Conservation (phyloP, 92 coral and sea anemone species). For the Blastomussa wellsi region DNA sequence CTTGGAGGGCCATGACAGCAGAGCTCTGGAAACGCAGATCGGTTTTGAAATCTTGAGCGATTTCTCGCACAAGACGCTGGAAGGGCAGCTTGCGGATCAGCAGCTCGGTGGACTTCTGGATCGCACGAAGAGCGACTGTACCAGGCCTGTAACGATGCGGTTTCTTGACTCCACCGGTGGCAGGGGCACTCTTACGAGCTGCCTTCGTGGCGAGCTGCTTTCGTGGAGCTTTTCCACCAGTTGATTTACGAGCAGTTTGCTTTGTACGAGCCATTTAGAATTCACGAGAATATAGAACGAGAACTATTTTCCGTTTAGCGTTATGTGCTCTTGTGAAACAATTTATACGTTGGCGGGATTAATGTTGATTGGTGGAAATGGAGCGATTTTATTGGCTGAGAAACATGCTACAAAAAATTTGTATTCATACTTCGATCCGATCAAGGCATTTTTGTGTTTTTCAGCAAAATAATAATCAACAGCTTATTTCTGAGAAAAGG, state of each 20-base stretch:
- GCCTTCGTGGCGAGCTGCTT: constrained; percentile 91
- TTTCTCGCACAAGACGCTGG: constrained; percentile 84
- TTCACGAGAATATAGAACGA: background rate
- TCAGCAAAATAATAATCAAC: background rate
- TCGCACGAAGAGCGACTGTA: constrained; percentile 87
- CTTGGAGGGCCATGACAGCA: constrained; percentile 95
- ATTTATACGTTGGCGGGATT: constrained; percentile 2
- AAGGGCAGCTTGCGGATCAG: constrained; percentile 87
- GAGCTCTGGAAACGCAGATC: constrained; percentile 91
- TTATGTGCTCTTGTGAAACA: background rate
- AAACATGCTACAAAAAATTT: background rate
- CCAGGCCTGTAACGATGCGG: constrained; percentile 90
- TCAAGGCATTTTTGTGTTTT: too few relatives aligned
- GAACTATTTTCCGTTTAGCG: background rate
- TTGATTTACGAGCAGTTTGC: constrained; percentile 87
- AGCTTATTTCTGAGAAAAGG: background rate
- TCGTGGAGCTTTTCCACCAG: constrained; percentile 94
- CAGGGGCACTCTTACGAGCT: constrained; percentile 87
- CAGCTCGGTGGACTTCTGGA: constrained; percentile 83
- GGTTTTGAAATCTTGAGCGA: constrained; percentile 85
- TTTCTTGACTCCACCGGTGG: constrained; percentile 82
- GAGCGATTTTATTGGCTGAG: constrained; percentile 7
- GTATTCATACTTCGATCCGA: constrained; percentile 9
- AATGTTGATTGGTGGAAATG: constrained; percentile 8
- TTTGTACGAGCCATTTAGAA: constrained; percentile 76